Evolutionary conservation across 1,140 invertebrate species (phyloP), one percentile per base, ranked within the genome.

Genomic region (Aphelinus certus): DNA sequence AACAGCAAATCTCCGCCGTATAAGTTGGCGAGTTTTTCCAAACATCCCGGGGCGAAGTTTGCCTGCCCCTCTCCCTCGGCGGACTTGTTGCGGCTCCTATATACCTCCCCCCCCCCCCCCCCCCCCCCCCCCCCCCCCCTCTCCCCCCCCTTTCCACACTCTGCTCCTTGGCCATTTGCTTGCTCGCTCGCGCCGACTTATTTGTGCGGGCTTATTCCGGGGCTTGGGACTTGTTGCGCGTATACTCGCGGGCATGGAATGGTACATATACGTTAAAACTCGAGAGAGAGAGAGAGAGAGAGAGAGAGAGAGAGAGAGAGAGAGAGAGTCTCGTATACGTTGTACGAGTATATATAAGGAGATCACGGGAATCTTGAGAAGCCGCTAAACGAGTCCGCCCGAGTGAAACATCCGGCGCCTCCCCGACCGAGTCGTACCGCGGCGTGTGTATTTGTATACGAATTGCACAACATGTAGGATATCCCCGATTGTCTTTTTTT

Each of bases 31-130:
- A 79, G 79, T 75, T 80, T 81, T 82, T 81, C 79, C 76, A 79
- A 80, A 81, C 77, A 81, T 77, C 79, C 81, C 68, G 67, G 73
- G 79, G 78, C 78, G 60, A 68, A 77, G 73, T 72, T 57, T 75
- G 2, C 48, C n/a, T 47, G 63, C 46, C 48, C 45, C 47, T 26
- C 0, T 26, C 1, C 47, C 49, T n/a, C 47, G 48, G 10, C 1
- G 86, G 80, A 86, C 83, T 85, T 84, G 83, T 84, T 85, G 84
- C 82, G 26, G 26, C 26, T 26, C 26, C 26, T 26, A 26, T 26
- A 26, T 26, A 26, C 26, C 26, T 26, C 26, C 26, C 26, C 26
- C 26, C 26, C 26, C 26, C 26, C 26, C 26, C 0, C 26, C 0
- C 26, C 26, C 26, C n/a, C 46, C 65, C 48, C 26, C 26, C 26